These are phyloP conservation scores for Pseudomyrmex gracilis DNA, from an alignment of 1,140 invertebrate species.

Conservation along the genomic window DNA sequence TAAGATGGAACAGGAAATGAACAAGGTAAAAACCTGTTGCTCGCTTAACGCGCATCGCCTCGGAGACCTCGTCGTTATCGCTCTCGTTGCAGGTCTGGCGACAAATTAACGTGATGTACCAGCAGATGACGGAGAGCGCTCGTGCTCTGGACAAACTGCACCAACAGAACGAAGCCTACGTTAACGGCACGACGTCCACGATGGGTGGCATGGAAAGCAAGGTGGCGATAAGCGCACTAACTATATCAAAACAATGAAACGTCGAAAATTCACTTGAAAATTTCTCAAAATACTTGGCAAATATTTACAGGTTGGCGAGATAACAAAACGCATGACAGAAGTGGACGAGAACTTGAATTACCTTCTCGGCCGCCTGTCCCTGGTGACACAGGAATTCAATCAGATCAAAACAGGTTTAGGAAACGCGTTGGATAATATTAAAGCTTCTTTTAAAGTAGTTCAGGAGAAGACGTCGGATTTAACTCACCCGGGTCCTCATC, in stretches of 20 bases:
- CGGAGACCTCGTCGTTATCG: not conserved
- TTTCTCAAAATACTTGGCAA: too few relatives aligned
- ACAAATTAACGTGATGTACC: slow-evolving; percentile 95
- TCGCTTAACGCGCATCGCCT: not conserved
- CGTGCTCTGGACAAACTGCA: slow-evolving; percentile 91
- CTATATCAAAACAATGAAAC: slow-evolving; percentile 21
- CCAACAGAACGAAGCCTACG: slow-evolving; percentile 92
- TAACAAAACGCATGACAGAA: slow-evolving; percentile 92
- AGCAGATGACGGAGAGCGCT: slow-evolving; percentile 92
- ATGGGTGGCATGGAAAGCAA: slow-evolving; percentile 93
- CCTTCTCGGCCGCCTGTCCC: slow-evolving; percentile 91
- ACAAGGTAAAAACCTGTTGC: slow-evolving; percentile 84
- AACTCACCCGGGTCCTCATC: slow-evolving; percentile 80
- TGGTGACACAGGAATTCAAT: slow-evolving; percentile 95
- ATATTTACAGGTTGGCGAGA: slow-evolving; percentile 87
- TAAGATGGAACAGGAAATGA: slow-evolving; percentile 93
- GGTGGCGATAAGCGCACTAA: slow-evolving; percentile 82
- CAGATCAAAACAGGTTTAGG: slow-evolving; percentile 92
- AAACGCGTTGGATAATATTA: slow-evolving; percentile 90
- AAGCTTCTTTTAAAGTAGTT: slow-evolving; percentile 89
- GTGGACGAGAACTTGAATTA: slow-evolving; percentile 95
- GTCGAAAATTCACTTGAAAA: not conserved
- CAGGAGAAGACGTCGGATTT: slow-evolving; percentile 87
- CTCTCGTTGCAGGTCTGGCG: slow-evolving; percentile 89
- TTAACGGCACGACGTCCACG: slow-evolving; percentile 92